These are phyloP conservation scores for Thryonomys swinderianus DNA, from an alignment of 2,113 vertebrate species.

Conservation along the genomic window DNA sequence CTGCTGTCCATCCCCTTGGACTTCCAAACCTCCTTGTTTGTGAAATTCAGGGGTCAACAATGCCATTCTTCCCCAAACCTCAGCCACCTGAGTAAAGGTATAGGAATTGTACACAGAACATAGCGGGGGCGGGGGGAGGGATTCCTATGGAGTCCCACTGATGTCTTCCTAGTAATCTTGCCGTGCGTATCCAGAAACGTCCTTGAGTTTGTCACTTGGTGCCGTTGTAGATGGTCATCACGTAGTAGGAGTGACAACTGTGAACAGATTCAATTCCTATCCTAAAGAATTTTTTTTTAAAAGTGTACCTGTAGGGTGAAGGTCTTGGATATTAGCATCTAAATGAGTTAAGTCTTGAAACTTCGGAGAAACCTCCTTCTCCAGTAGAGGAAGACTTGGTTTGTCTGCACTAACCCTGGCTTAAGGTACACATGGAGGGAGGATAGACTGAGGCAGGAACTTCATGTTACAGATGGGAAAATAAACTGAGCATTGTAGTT, in stretches of 20 bases:
- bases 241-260: background rate
- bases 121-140: no score
- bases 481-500: background rate
- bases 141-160: background rate
- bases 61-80: background rate
- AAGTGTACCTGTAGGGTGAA: background rate
- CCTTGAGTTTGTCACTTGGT: background rate
- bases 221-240: background rate
- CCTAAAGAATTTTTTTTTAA: background rate
- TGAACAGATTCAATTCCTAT: background rate
- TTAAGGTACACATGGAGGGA: background rate
- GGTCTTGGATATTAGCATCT: constrained; percentile 4
- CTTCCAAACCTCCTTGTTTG: background rate
- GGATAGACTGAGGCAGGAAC: background rate
- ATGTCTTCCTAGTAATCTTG: background rate
- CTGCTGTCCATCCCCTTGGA: background rate
- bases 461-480: background rate
- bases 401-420: background rate
- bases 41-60: constrained; percentile 48
- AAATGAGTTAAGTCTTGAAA: background rate
- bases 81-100: background rate
- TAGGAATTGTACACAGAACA: background rate
- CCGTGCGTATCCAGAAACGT: background rate
- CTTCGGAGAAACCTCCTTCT: background rate
- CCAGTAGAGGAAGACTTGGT: background rate